Base-by-base conservation (phyloP, 2,888 invertebrate genomes). In the Xestoiulus laeticollis region DNA sequence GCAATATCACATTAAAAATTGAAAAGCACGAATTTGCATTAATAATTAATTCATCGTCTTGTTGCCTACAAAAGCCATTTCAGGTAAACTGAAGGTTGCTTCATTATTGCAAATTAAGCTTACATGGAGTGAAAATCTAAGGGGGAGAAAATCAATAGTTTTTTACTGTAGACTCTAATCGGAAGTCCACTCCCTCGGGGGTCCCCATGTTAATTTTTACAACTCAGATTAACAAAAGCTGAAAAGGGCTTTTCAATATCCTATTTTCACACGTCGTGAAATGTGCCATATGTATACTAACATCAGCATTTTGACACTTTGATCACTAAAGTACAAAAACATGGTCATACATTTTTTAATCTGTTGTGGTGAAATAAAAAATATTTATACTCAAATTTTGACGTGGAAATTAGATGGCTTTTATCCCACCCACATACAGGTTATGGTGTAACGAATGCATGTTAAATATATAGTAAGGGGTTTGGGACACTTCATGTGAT, bases 1-100 rank as follows among this genome's bases (percentile, higher is more conserved):
- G 44, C 33, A 85, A 85, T 44, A 85, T 85, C 38, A 22, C 85
- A 85, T 85, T 85, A 85, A 85, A 85, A 85, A 85, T 85, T n/a
- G 38, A 85, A 85, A 26, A n/a, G 12, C 44, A 30, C 22, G 85
- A 38, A 85, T 85, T 85, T 85, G 85, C 85, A 85, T 85, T 38
- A 44, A 85, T 85, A 85, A 85, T 85, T 85, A 10, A 85, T 85
- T 38, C 85, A 85, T 85, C 38, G 38, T 85, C 44, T 38, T 38
- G 85, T 85, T 85, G 33, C 43, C 85, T 84, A 43, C 85, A 85
- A 85, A 85, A 30, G 85, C 38, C 44, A 38, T 85, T 12, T 22
- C 44, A 38, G 85, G 43, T 44, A 85, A 85, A 38, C 38, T 85
- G 44, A 38, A 85, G 32, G 85, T 44, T 85, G 85, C 44, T 44